Percentiles rank a stretch among this genome's conserved stretches.
phyloP scores from a whole-genome alignment of 2,888 invertebrate species.

The Mesorhabditis belari region DNA sequence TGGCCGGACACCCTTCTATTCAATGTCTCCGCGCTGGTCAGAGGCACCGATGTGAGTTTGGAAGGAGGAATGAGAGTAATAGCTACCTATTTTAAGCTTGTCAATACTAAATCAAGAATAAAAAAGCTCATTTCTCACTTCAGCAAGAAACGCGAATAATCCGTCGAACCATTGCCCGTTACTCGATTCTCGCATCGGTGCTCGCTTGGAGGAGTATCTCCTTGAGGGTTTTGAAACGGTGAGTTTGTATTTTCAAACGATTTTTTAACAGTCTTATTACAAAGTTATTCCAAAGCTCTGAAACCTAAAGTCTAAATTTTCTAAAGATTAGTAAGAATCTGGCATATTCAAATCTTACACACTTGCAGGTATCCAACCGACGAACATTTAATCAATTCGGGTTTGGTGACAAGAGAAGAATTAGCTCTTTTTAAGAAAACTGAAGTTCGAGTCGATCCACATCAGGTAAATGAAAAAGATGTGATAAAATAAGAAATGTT shows the following conservation, averaged over 20 bases:
- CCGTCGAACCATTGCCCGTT: conserved; percentile 55
- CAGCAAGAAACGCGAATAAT: conserved; percentile 51
- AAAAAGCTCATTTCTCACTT: conserved; percentile 5
- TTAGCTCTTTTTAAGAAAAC: conserved; percentile 52
- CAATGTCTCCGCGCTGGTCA: conserved; percentile 39
- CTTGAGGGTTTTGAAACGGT: conserved; percentile 32
- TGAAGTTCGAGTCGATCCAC: conserved; percentile 49
- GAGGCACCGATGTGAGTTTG: conserved; percentile 35
- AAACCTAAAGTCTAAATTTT: not conserved
- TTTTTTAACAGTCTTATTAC: not conserved
- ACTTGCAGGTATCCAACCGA: conserved; percentile 54
- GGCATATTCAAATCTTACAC: not conserved
- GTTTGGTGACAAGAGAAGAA: conserved; percentile 55
- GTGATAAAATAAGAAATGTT: not conserved
- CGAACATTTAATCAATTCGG: conserved; percentile 55
- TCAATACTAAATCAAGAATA: not conserved
- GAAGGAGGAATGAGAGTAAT: too few species aligned
- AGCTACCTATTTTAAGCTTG: not conserved
- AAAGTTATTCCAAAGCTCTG: not conserved
- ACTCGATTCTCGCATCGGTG: conserved; percentile 54
- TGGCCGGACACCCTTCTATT: conserved; percentile 44
- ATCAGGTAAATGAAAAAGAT: conserved; percentile 23
- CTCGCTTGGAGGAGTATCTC: conserved; percentile 55
- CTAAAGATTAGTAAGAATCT: not conserved
- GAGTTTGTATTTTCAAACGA: not conserved